A percentile compares a stretch with the other conserved stretches of the same genome.
These are phyloP conservation scores for Muscicapa striata DNA, from an alignment of 2,797 vertebrate genomes.

Conservation along the genomic window DNA sequence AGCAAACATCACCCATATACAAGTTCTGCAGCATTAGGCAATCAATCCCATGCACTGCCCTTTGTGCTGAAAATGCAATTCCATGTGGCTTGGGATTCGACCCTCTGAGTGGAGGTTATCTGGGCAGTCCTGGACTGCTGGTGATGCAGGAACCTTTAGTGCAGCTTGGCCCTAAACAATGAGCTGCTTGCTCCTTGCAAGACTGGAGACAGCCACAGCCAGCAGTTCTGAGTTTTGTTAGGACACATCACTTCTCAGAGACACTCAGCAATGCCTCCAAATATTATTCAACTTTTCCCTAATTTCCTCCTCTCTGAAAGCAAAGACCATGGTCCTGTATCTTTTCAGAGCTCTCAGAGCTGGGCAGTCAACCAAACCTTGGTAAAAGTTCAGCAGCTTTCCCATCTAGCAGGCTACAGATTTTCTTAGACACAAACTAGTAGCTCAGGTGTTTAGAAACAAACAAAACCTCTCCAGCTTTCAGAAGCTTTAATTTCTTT, in stretches of 20 bases:
- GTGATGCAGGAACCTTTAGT: not conserved
- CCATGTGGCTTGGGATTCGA: not conserved
- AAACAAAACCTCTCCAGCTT: not conserved
- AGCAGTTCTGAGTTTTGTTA: not conserved
- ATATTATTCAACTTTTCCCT: not conserved
- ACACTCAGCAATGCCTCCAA: not conserved
- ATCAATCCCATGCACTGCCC: not conserved
- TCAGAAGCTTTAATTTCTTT: not conserved
- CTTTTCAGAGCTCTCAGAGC: not conserved
- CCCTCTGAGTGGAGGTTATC: not conserved
- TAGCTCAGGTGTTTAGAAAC: not conserved
- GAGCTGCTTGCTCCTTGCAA: not conserved
- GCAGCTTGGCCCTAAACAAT: not conserved
- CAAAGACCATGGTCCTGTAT: not conserved
- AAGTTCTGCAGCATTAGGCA: not conserved
- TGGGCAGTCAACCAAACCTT: not conserved
- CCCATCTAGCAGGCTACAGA: not conserved
- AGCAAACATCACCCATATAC: not conserved
- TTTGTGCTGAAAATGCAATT: not conserved
- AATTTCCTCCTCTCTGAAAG: not conserved
- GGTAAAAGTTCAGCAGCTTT: not conserved
- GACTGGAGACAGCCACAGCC: not conserved
- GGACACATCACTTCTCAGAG: not conserved
- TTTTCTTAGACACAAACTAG: not conserved
- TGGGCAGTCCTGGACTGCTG: not conserved